Base-by-base conservation (phyloP, 2,797 vertebrate species). In the Okamejei kenojei region DNA sequence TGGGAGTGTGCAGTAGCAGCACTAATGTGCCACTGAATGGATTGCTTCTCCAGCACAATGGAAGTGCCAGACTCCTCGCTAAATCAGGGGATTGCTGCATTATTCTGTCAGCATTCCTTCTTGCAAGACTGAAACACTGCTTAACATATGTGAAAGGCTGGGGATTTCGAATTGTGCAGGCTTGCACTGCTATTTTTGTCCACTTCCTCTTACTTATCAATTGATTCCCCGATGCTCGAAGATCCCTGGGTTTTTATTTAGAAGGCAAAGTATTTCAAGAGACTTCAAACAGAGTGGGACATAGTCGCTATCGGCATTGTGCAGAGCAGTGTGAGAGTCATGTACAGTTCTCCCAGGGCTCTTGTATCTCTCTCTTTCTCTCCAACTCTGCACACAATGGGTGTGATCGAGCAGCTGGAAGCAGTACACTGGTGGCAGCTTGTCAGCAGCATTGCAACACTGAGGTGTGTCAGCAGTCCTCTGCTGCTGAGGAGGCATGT, bases 401-500 rank as follows among this genome's bases (percentile, higher is more conserved):
- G 23, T 78, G 11, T 6, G 1, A 63, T 73, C 11, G 32, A 81
- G 94, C 96, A 94, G 95, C 94, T 96, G 94, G 93, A 94, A 95
- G 94, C 93, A 94, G 94, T 96, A 94, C 95, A 94, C 94, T 90
- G 93, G 95, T 94, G 95, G 95, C 93, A 95, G 95, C 96, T 95
- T 94, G 95, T 95, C 94, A 93, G 95, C 96, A 95, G 95, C 96
- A 96, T 96, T 96, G 93, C 86, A 94, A 96, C 96, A 94, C 95
- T 94, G 95, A 96, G 96, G 94, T 95, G 94, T 96, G 95, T 95
- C 94, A 96, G 95, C 96, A 96, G 95, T 95, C 94, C 94, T 93
- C 95, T 94, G 94, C 95, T 96, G 95, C 95, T 96, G 95, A 95
- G 95, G 95, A 96, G 95, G 94, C 94, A 95, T 96, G 96, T 96